Base-by-base conservation (phyloP, 2,888 invertebrate genomes). In the Arrhopalites spinosus region DNA sequence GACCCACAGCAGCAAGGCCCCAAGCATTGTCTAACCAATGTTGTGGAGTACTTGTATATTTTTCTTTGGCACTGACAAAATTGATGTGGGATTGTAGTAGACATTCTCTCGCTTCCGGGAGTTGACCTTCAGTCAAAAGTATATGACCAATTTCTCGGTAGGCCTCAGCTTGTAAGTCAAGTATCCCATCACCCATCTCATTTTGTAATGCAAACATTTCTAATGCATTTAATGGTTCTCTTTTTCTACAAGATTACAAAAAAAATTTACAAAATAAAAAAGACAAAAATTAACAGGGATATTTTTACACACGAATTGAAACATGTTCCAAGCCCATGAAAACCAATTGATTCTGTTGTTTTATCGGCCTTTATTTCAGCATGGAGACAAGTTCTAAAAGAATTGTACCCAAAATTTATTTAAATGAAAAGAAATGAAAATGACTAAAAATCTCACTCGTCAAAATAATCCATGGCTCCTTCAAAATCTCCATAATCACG, bases 91-190 rank as follows among this genome's bases (percentile, higher is more conserved):
- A 75, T 0, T 68, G 27, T 15, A 71, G 23, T 53, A 79, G 77
- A 30, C 79, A 76, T 72, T 79, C 79, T 66, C 80, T 78, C 5
- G 80, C 77, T 69, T 81, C 81, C 78, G 79, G 76, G 13, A 78
- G 50, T 45, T 80, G 81, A 1, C 81, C 80, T 70, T 81, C 81
- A 20, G 78, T 76, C 2, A 82, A 64, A 1, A 82, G 63, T 5
- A 79, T 45, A 36, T 78, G 77, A 7, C 80, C 80, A 15, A 81
- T 75, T 69, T 80, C 78, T 43, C 76, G 70, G 75, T 77, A 72
- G 5, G 81, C 77, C 29, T 81, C 78, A 1, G 79, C 80, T 72
- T 82, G 77, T 13, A 81, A 50, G 47, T 80, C 80, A 15, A 50
- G 67, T 30, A 75, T 73, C n/a, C n/a, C 20, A 1, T 56, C 61